Conservation (phyloP, 23 tunicate genomes). For the Diplosoma virens region DNA sequence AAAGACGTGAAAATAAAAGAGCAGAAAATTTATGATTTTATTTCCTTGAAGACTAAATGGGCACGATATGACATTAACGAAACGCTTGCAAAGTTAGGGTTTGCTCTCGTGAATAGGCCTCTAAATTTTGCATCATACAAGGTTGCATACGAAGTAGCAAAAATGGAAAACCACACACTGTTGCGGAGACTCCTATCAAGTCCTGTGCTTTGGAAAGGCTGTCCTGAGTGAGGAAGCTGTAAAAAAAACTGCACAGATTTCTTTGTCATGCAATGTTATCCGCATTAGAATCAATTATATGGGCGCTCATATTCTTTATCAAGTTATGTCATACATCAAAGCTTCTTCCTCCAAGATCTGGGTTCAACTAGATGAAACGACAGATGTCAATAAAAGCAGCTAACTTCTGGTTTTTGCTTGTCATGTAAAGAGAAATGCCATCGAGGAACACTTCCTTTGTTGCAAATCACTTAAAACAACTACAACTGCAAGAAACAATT, state of each 20-base stretch:
- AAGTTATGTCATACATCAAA: slow-evolving; percentile 1
- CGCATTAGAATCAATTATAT: too few species aligned
- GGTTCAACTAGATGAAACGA: background rate
- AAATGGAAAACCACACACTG: background rate
- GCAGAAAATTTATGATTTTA: background rate
- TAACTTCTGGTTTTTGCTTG: background rate
- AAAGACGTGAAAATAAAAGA: background rate
- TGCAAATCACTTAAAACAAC: background rate
- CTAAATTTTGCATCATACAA: background rate
- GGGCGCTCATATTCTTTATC: background rate
- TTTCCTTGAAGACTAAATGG: background rate
- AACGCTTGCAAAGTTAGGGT: background rate
- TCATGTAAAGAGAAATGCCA: background rate
- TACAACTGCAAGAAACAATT: background rate
- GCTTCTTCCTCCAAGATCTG: background rate
- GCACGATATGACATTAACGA: background rate
- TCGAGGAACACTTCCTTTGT: background rate
- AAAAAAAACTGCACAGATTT: background rate
- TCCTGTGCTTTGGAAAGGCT: too few species aligned
- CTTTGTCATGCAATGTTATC: slow-evolving; percentile 1
- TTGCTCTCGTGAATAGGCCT: background rate
- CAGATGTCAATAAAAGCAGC: slow-evolving; percentile 15
- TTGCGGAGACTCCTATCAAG: background rate
- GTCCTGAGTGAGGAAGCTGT: too few species aligned
- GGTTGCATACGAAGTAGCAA: background rate